Evolutionary conservation across 2,797 vertebrate genomes (phyloP).

Genomic region (Phoebastria nigripes): DNA sequence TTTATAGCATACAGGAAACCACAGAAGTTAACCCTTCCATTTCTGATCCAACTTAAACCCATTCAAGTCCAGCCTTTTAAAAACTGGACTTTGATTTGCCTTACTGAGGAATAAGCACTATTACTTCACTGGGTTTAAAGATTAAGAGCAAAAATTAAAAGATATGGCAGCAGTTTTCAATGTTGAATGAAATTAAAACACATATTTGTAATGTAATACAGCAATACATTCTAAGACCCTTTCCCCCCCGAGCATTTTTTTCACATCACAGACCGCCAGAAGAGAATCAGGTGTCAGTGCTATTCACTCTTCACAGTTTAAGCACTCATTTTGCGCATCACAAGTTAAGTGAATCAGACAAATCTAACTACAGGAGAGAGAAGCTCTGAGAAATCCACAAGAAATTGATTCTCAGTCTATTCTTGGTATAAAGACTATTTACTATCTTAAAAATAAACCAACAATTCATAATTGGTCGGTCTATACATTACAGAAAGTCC

Average conservation of each 20-base stretch:
- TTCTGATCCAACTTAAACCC: neutral
- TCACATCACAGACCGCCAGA: neutral
- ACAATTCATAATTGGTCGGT: neutral
- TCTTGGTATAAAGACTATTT: neutral
- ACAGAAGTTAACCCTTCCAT: neutral
- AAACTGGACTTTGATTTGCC: neutral
- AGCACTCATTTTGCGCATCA: neutral
- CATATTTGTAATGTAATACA: fast-evolving
- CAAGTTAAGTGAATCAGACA: neutral
- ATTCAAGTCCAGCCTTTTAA: neutral
- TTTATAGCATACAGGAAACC: neutral
- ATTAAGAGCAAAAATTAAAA: neutral
- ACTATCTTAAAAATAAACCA: neutral
- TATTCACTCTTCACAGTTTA: neutral
- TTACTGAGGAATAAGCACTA: neutral
- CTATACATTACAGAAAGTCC: neutral
- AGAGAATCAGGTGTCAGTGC: neutral
- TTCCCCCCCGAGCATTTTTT: neutral
- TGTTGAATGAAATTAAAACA: neutral
- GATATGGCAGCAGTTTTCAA: neutral
- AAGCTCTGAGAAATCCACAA: neutral
- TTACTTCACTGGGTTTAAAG: neutral
- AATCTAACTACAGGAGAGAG: neutral
- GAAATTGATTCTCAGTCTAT: neutral
- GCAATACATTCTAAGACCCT: neutral